These are phyloP conservation scores for Liposcelis brunnea DNA, from an alignment of 2,888 invertebrate species.

Conservation along the genomic window DNA sequence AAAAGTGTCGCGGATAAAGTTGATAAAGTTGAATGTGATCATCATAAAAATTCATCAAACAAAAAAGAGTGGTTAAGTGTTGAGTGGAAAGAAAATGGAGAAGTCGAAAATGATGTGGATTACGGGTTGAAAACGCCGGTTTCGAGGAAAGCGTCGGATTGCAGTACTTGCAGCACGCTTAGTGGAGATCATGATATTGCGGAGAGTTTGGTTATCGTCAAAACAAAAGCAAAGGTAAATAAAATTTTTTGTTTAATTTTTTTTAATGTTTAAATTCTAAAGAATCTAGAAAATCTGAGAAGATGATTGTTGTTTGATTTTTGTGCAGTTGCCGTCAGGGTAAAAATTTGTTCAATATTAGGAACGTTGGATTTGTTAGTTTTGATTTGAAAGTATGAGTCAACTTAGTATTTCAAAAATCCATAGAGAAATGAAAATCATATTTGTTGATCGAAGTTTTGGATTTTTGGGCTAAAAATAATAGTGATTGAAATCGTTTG, in stretches of 20 bases:
- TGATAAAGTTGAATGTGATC: too few relatives aligned
- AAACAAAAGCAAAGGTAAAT: conserved; percentile 31
- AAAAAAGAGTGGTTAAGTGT: background rate
- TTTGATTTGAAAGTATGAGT: too few relatives aligned
- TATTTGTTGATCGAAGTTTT: too few relatives aligned
- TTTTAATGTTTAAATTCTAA: conserved; percentile 5
- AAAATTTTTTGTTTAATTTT: conserved; percentile 14
- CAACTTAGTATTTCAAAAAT: too few relatives aligned
- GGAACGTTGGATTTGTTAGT: too few relatives aligned
- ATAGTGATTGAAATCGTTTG: too few relatives aligned
- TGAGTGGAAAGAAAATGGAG: background rate
- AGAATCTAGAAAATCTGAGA: conserved; percentile 5
- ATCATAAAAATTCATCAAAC: background rate
- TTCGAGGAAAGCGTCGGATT: conserved; percentile 49
- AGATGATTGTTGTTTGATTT: conserved; percentile 12
- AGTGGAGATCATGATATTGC: conserved; percentile 55
- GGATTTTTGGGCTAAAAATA: too few relatives aligned
- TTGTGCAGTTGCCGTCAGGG: too few relatives aligned
- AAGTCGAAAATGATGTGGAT: conserved; percentile 23
- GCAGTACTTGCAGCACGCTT: conserved; percentile 55
- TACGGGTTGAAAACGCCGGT: conserved; percentile 33
- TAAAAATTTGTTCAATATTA: too few relatives aligned
- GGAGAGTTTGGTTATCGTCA: conserved; percentile 19
- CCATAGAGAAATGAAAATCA: too few relatives aligned
- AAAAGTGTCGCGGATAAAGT: too few relatives aligned